A percentile compares a stretch with the other conserved stretches of the same genome.
These are phyloP conservation scores for Platypus cylindrus DNA, from an alignment of 2,888 invertebrate species.

Conservation along the genomic window DNA sequence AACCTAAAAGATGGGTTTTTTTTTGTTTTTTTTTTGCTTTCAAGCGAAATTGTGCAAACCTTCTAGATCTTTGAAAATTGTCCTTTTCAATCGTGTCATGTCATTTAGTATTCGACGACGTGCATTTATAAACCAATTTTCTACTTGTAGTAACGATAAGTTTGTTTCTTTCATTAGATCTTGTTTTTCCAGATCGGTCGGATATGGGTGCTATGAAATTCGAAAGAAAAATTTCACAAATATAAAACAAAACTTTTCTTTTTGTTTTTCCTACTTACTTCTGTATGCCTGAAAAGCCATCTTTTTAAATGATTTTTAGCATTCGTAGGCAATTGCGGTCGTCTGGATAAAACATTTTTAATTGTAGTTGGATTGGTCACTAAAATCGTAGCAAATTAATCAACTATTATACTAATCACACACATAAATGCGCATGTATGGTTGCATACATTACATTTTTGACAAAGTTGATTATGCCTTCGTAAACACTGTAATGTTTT, in stretches of 20 bases:
- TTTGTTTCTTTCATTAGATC: slow-evolving; percentile 26
- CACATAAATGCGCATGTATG: too few relatives aligned
- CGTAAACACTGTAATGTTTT: slow-evolving; percentile 21
- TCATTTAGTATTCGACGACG: slow-evolving; percentile 23
- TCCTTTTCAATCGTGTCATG: slow-evolving; percentile 21
- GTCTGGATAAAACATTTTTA: slow-evolving; percentile 19
- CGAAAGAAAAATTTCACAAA: slow-evolving; percentile 1
- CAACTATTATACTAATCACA: too few relatives aligned
- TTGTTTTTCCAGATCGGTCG: slow-evolving; percentile 25
- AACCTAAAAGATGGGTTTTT: too few relatives aligned
- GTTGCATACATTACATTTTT: slow-evolving; percentile 20
- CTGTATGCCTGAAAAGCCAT: slow-evolving; percentile 25
- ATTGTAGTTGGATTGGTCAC: neutral
- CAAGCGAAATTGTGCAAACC: too few relatives aligned
- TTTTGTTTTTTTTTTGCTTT: too few relatives aligned
- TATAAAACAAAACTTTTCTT: slow-evolving; percentile 3
- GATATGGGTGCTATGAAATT: slow-evolving; percentile 25
- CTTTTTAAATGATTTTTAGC: slow-evolving; percentile 26
- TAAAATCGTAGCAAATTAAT: too few relatives aligned
- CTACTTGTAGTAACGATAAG: slow-evolving; percentile 23
- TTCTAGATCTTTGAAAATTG: too few relatives aligned
- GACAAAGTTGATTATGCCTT: slow-evolving; percentile 23
- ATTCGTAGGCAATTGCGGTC: slow-evolving; percentile 25
- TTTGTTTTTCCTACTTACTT: too few relatives aligned
- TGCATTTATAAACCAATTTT: slow-evolving; percentile 26